A percentile compares a stretch with the other conserved stretches of the same genome.
These are phyloP conservation scores for Metalampra italica DNA, from an alignment of 2,888 invertebrate species.

Conservation along the genomic window DNA sequence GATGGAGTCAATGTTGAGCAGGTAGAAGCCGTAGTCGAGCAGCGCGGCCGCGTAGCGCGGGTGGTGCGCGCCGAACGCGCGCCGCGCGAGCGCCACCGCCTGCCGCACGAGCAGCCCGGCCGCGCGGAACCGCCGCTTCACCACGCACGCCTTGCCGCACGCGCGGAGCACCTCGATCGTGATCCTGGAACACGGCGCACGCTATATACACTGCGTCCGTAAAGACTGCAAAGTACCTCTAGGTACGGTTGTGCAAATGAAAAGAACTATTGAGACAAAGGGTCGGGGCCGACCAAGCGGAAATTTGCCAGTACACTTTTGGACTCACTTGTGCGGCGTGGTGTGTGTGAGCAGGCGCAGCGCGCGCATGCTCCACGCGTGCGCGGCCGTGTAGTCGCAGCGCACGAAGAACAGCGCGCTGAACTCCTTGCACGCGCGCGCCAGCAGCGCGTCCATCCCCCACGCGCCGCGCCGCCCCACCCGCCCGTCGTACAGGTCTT, in stretches of 20 bases:
- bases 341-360: slow-evolving; percentile 81
- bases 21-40: slow-evolving; percentile 93
- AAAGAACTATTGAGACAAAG: no score
- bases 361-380: slow-evolving; percentile 88
- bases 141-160: slow-evolving; percentile 93
- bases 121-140: slow-evolving; percentile 89
- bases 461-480: slow-evolving; percentile 30
- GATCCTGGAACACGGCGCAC: slow-evolving; percentile 62
- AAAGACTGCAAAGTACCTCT: no score
- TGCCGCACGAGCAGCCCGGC: slow-evolving; percentile 91
- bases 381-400: slow-evolving; percentile 90
- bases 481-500: slow-evolving; percentile 10
- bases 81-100: slow-evolving; percentile 85
- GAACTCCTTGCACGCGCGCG: slow-evolving; percentile 90
- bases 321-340: slow-evolving; percentile 80
- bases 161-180: slow-evolving; percentile 90
- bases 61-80: slow-evolving; percentile 82
- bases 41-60: slow-evolving; percentile 91
- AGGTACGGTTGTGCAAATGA: no score
- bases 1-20: slow-evolving; percentile 92
- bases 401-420: slow-evolving; percentile 89
- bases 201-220: no score
- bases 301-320: no score
- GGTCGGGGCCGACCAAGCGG: no score
- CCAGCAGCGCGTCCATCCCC: slow-evolving; percentile 68